Percentiles rank a stretch among this genome's conserved stretches.
Evolutionary conservation across 2,888 invertebrate genomes (phyloP).

Genomic region (Morinoia aosen): DNA sequence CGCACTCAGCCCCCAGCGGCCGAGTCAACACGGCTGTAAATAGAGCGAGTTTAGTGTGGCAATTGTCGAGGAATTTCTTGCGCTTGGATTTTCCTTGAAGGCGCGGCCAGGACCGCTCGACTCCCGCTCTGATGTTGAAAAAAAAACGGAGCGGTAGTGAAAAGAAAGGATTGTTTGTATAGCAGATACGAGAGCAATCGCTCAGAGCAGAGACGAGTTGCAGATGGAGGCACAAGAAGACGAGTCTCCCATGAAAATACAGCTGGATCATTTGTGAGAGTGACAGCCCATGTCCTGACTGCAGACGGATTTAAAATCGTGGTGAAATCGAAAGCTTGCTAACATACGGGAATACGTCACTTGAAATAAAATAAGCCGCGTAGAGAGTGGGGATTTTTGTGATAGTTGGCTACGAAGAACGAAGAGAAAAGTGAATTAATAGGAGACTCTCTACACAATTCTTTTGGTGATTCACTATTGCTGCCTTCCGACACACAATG

Average conservation of each 20-base stretch:
- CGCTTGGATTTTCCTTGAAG: neutral
- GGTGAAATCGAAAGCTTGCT: neutral
- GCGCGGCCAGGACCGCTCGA: neutral
- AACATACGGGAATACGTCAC: neutral
- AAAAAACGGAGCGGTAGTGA: neutral
- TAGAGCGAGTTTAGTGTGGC: slow-evolving; percentile 31
- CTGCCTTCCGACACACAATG: too few species aligned
- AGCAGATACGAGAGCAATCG: neutral
- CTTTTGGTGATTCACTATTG: too few species aligned
- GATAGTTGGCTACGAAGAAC: too few species aligned
- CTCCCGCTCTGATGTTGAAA: neutral
- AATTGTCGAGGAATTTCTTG: slow-evolving; percentile 36
- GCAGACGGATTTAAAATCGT: neutral
- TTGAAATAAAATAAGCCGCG: too few species aligned
- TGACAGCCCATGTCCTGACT: neutral
- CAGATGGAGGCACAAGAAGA: neutral
- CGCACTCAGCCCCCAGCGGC: slow-evolving; percentile 4
- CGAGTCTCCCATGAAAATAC: neutral
- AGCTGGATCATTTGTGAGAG: slow-evolving; percentile 12
- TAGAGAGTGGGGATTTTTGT: too few species aligned
- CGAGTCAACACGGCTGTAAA: slow-evolving; percentile 34
- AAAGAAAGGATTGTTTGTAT: neutral
- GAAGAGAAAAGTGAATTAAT: too few species aligned
- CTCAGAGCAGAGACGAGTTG: neutral
- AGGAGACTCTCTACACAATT: too few species aligned